Evolutionary conservation across 2,888 invertebrate genomes (phyloP), one percentile per base, ranked within the genome.

Genomic region (Diarsia brunnea): DNA sequence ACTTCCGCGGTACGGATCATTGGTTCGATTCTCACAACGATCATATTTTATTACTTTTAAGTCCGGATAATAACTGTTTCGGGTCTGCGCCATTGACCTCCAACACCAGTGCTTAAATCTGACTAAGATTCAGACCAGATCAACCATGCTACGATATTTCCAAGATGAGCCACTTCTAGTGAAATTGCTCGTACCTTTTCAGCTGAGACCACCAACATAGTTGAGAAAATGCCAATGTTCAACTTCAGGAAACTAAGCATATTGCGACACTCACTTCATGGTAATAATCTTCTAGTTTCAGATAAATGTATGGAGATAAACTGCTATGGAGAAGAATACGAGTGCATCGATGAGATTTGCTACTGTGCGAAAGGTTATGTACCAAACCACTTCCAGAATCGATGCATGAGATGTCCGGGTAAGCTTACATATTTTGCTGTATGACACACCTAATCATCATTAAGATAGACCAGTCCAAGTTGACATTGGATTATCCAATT

Each of bases 391-490:
- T 92, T 91, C 38, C 92, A 93, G 66, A 92, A 89, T 43, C 88
- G 90, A 45, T 96, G 96, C 73, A 82, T 95, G 3, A 91, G 88
- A 89, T 96, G 96, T 89, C 96, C 96, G 90, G 95, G 96, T 96
- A 92, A 88, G 76, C 63, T 49, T 0, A 14, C 12, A n/a, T 7
- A 21, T 21, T 16, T 24, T 21, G 2, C 5, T 55, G 21, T 16
- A 7, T 16, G 27, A 47, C 19, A 11, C 24, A 31, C 31, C 31
- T 38, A 12, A 16, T 38, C 38, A 45, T 63, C 43, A 21, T n/a
- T 14, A 24, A 11, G 16, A 4, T 11, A 38, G 24, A 24, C 7
- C 7, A n/a, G 45, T 72, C 12, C 27, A 60, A 19, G 12, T 16
- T 12, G 21, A 8, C 43, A 21, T 27, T 24, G 12, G 3, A 1